A percentile compares a stretch with the other conserved stretches of the same genome.
phyloP scores from a whole-genome alignment of 2,113 vertebrate species.

The Menura novaehollandiae region DNA sequence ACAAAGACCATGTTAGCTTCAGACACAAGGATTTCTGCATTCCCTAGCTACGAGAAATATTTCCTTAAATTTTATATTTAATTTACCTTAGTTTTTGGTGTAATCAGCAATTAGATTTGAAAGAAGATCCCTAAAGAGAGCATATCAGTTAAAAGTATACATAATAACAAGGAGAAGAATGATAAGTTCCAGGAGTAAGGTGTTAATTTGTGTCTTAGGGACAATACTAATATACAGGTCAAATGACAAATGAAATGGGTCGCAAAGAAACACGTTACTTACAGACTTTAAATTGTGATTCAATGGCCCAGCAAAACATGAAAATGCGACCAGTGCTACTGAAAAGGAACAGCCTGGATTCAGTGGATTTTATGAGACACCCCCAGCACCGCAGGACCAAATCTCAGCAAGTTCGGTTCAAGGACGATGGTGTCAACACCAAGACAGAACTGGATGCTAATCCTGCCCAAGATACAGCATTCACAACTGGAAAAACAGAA shows the following conservation, averaged over 20 bases:
- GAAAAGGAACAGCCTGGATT: constrained; percentile 77
- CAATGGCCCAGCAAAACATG: constrained; percentile 73
- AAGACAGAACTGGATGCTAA: neutral
- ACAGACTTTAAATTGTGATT: constrained; percentile 54
- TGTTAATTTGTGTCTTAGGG: neutral
- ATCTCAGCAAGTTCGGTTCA: constrained; percentile 81
- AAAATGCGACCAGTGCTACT: constrained; percentile 73
- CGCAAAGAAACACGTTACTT: constrained; percentile 55
- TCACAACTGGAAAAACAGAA: neutral
- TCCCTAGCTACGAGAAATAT: neutral
- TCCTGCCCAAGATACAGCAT: neutral
- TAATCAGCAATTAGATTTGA: neutral
- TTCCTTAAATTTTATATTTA: neutral
- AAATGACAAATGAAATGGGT: constrained; percentile 74
- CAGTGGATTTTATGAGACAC: constrained; percentile 55
- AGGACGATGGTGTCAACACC: constrained; percentile 67
- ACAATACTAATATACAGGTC: neutral
- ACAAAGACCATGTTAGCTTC: neutral
- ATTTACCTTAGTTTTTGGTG: neutral
- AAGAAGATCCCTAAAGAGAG: neutral
- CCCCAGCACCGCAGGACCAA: constrained; percentile 76
- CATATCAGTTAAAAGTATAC: constrained; percentile 11
- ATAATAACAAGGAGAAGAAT: neutral
- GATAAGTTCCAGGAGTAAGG: neutral
- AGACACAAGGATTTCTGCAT: neutral